Base-by-base conservation (phyloP, 2,113 vertebrate genomes). In the Vulpes vulpes region DNA sequence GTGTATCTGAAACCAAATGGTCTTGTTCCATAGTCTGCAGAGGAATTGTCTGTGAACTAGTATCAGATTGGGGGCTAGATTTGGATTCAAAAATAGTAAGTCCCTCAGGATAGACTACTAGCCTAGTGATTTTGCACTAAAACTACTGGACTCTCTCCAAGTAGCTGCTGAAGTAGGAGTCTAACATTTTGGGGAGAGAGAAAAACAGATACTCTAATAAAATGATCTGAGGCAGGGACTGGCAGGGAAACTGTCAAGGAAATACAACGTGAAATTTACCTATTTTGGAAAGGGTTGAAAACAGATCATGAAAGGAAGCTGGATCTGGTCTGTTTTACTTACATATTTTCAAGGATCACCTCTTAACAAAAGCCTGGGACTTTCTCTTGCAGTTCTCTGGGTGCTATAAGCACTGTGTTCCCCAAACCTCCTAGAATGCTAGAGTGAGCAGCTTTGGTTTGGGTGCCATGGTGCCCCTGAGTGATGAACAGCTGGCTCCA, bases 31-130 rank as follows among this genome's bases (percentile, higher is more conserved):
- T 74, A 60, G n/a, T 90, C 53, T 90, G 43, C 25, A 95, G 32
- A 82, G 43, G 30, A 85, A 83, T 32, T 59, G 2, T 82, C 11
- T 93, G n/a, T 93, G 59, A 76, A 84, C 80, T 94, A 59, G 3
- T 64, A 94, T 83, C 55, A 92, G 67, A 69, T 64, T 17, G 76
- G 87, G 27, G 60, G 32, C 38, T 73, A 88, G 55, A 17, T 81
- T 80, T 87, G 43, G 53, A 83, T 27, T 82, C 84, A 80, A 74
- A 95, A 55, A 81, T 57, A 88, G 60, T 49, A 93, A 87, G 51
- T 60, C 49, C 51, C 43, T 87, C 32, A 38, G 65, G 86, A 19
- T 0, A 84, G 74, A 95, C 89, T 0, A 1, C 23, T 60, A 95
- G 55, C 67, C 60, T 59, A 95, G 11, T 17, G 32, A 91, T 69